These are phyloP conservation scores for Chaenocephalus aceratus DNA, from an alignment of 2,113 vertebrate species.

Conservation along the genomic window DNA sequence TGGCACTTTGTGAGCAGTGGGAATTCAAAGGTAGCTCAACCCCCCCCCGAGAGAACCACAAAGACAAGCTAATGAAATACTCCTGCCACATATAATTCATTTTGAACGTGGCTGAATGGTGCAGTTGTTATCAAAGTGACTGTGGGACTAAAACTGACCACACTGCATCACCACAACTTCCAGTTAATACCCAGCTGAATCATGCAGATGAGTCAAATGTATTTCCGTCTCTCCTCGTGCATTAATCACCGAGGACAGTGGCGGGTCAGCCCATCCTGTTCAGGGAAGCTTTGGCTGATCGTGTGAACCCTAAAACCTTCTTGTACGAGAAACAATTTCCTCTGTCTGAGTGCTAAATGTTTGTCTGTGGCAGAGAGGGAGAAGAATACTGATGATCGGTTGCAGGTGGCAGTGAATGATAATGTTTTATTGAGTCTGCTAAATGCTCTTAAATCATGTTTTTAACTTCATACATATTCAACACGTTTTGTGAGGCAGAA, in stretches of 20 bases:
- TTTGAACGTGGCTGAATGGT: no score
- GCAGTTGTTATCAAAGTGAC: no score
- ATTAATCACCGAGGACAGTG: background rate
- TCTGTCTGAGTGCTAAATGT: background rate
- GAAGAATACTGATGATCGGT: background rate
- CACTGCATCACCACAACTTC: background rate
- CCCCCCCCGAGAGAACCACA: no score
- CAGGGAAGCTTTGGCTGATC: constrained; percentile 2
- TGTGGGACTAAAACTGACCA: no score
- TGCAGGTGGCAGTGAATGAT: background rate
- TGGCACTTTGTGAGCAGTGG: background rate
- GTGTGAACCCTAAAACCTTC: background rate
- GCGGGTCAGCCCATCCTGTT: background rate
- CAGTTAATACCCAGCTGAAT: background rate
- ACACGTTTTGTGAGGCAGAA: background rate
- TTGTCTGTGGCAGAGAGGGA: background rate
- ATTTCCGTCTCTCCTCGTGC: background rate
- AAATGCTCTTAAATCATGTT: background rate
- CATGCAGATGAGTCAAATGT: background rate
- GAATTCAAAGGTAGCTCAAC: no score
- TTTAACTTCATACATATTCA: background rate
- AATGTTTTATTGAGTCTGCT: background rate
- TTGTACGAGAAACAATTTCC: background rate
- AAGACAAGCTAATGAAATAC: no score
- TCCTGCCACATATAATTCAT: no score